phyloP scores from a whole-genome alignment of 2,797 vertebrate species.

The Tolypeutes matacus region DNA sequence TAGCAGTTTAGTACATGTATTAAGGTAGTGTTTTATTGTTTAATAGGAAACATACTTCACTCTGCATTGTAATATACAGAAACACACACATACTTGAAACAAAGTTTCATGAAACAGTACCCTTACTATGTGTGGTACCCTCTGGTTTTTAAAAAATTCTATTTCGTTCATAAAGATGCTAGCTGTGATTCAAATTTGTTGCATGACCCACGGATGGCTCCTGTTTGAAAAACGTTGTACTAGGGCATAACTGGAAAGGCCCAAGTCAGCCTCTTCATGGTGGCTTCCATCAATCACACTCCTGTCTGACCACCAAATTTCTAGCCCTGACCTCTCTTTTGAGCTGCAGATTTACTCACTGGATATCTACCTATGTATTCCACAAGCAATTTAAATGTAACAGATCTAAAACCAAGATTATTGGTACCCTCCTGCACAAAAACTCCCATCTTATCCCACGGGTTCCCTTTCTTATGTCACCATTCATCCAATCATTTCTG shows the following conservation, averaged over 20 bases:
- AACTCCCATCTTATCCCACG: not conserved
- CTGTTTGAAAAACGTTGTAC: slow-evolving; percentile 19
- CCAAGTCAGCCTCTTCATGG: not conserved
- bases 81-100: not conserved
- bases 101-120: too few species aligned
- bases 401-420: slow-evolving; percentile 7
- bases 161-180: slow-evolving; percentile 57
- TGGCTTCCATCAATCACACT: not conserved
- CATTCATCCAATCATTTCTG: not conserved
- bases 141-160: not conserved
- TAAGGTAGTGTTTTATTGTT: not conserved
- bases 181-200: not conserved
- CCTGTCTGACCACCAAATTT: slow-evolving; percentile 28
- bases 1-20: not conserved
- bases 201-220: not conserved
- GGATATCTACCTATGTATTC: not conserved
- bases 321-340: slow-evolving; percentile 16
- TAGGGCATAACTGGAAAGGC: not conserved
- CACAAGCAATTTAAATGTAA: slow-evolving; percentile 40
- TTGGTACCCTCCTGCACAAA: not conserved
- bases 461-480: slow-evolving; percentile 15
- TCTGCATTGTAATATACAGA: not conserved
- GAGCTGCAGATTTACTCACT: not conserved
- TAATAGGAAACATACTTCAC: slow-evolving; percentile 36
- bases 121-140: not conserved